Conservation (phyloP, 1,140 invertebrate species). For the Coenobita brevimanus region DNA sequence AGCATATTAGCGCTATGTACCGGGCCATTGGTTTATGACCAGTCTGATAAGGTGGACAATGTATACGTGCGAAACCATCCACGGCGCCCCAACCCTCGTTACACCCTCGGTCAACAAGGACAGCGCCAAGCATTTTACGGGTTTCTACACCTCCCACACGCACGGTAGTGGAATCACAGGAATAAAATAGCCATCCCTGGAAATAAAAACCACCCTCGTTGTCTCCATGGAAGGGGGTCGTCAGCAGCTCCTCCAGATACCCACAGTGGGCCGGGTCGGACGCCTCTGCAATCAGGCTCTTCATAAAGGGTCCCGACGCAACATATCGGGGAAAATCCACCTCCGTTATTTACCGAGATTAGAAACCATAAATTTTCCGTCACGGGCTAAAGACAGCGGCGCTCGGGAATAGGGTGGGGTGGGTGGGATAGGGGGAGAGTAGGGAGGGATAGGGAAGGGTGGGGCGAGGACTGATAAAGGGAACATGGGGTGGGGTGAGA, state of each 20-base stretch:
- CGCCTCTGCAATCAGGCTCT: constrained; percentile 33
- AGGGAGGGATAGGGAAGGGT: no score
- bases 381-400: constrained; percentile 11
- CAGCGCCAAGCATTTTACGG: no score
- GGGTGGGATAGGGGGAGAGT: background rate
- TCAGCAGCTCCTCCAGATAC: background rate
- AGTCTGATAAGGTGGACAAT: constrained; percentile 33
- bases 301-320: constrained; percentile 29
- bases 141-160: no score
- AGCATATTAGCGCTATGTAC: background rate
- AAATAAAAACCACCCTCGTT: no score
- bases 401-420: constrained; percentile 4
- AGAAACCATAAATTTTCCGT: constrained; percentile 42
- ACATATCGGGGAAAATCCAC: constrained; percentile 41
- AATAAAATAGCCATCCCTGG: no score
- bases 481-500: no score
- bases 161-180: no score
- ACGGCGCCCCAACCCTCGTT: no score
- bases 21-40: constrained; percentile 22
- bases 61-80: background rate
- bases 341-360: constrained; percentile 46
- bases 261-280: constrained; percentile 31
- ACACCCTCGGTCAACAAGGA: no score
- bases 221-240: background rate
- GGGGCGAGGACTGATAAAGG: background rate